A percentile compares a stretch with the other conserved stretches of the same genome.
These are phyloP conservation scores for Polyploca ridens DNA, from an alignment of 2,888 invertebrate genomes.

Conservation along the genomic window DNA sequence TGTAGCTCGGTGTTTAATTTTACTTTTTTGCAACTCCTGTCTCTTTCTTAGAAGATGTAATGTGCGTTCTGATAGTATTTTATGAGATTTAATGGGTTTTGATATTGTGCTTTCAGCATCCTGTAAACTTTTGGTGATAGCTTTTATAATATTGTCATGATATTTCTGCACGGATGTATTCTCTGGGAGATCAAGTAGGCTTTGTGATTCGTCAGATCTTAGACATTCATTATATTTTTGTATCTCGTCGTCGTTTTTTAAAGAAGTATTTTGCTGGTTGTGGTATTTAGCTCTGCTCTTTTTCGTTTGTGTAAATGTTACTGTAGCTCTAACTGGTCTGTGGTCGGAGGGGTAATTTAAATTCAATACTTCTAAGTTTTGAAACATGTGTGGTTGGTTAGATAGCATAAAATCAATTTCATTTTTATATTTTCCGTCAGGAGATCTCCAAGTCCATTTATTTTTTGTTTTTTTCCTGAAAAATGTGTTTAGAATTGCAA, in stretches of 20 bases:
- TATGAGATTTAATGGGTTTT: slow-evolving; percentile 14
- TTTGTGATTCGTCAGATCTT: neutral
- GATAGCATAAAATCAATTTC: slow-evolving; percentile 32
- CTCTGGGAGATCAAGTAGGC: slow-evolving; percentile 16
- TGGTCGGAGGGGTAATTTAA: no score
- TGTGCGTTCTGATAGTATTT: slow-evolving; percentile 21
- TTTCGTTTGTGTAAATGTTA: neutral
- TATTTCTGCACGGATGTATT: no score
- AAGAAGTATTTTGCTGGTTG: neutral
- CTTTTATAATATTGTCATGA: slow-evolving; percentile 23
- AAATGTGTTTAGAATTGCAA: no score
- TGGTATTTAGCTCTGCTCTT: slow-evolving; percentile 2
- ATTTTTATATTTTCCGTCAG: slow-evolving; percentile 24
- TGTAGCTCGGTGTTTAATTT: slow-evolving; percentile 17
- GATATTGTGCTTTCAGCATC: neutral
- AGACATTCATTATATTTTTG: no score
- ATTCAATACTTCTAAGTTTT: no score
- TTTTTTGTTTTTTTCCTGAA: no score
- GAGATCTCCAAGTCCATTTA: no score
- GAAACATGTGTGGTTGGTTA: slow-evolving; percentile 20
- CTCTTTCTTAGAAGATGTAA: slow-evolving; percentile 19
- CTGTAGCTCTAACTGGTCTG: no score
- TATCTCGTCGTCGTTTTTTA: no score
- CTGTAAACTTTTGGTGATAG: slow-evolving; percentile 20
- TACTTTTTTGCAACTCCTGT: slow-evolving; percentile 21